Percentiles rank a stretch among this genome's conserved stretches.
Evolutionary conservation across 2,888 invertebrate species (phyloP).

Genomic region (Mellilla xanthometata): DNA sequence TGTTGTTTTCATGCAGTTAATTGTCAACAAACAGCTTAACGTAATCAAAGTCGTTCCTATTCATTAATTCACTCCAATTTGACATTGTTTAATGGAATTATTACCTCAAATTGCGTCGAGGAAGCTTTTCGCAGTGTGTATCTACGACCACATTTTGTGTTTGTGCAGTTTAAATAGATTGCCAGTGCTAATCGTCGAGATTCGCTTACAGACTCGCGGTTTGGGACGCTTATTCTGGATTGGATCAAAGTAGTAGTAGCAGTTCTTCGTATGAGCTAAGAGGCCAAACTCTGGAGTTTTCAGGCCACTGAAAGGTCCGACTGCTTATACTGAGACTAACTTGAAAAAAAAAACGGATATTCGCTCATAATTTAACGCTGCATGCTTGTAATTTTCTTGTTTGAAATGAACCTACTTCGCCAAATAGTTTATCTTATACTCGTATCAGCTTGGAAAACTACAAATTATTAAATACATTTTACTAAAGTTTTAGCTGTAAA

Average conservation of each 20-base stretch:
- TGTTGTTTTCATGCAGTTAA: background rate
- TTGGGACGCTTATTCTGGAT: conserved; percentile 18
- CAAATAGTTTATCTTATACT: no score
- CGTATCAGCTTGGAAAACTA: no score
- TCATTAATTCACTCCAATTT: conserved; percentile 56
- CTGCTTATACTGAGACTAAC: no score
- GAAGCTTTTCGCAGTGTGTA: conserved; percentile 51
- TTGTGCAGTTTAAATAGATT: conserved; percentile 65
- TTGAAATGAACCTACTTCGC: no score
- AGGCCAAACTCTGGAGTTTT: no score
- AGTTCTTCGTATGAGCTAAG: no score
- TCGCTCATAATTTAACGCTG: no score
- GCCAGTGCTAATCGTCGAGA: conserved; percentile 51
- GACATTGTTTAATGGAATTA: conserved; percentile 54
- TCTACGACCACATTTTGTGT: conserved; percentile 63
- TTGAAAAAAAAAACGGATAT: no score
- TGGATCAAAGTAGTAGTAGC: background rate
- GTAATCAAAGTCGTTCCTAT: conserved; percentile 15
- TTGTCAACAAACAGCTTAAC: background rate
- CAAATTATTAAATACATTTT: no score
- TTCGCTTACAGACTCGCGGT: conserved; percentile 44
- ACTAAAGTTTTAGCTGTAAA: no score
- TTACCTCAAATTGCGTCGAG: conserved; percentile 33
- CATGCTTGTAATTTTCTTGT: no score
- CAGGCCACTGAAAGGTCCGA: no score